Evolutionary conservation across 1,140 invertebrate genomes (phyloP).

Genomic region (Armadillidium nasatum): DNA sequence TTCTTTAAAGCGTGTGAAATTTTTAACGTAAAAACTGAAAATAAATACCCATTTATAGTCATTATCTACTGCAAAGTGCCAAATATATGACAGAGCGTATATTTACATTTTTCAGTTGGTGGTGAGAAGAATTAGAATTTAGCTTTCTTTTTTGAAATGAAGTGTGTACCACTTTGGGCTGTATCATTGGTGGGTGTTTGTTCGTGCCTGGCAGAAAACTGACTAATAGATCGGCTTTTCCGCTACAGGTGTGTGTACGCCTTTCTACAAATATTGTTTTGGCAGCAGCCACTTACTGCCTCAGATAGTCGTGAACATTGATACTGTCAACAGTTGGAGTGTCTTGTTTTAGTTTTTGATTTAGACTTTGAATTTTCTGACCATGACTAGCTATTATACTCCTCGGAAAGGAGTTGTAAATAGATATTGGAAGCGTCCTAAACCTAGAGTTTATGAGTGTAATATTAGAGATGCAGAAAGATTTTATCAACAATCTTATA

Average conservation of each 20-base stretch:
- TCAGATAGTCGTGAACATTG: constrained; percentile 7
- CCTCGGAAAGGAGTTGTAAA: constrained; percentile 20
- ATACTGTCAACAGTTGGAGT: background rate
- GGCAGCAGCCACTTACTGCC: background rate
- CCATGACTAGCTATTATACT: background rate
- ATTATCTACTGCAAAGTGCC: background rate
- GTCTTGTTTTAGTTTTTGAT: background rate
- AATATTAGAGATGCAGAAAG: constrained; percentile 39
- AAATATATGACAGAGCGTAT: background rate
- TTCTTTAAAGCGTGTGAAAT: too few species aligned
- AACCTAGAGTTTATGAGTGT: constrained; percentile 42
- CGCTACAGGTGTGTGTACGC: background rate
- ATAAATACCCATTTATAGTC: background rate
- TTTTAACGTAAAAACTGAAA: too few species aligned
- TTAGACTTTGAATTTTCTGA: background rate
- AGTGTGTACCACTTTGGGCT: background rate
- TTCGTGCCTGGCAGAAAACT: background rate
- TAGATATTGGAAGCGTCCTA: constrained; percentile 43
- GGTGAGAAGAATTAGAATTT: background rate
- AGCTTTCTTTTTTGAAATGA: background rate
- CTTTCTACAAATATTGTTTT: background rate
- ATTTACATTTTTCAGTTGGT: background rate
- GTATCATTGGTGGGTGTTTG: background rate
- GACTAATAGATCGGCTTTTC: background rate
- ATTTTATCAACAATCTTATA: constrained; percentile 41